These are phyloP conservation scores for Pluvialis apricaria DNA, from an alignment of 2,113 vertebrate genomes.

Conservation along the genomic window DNA sequence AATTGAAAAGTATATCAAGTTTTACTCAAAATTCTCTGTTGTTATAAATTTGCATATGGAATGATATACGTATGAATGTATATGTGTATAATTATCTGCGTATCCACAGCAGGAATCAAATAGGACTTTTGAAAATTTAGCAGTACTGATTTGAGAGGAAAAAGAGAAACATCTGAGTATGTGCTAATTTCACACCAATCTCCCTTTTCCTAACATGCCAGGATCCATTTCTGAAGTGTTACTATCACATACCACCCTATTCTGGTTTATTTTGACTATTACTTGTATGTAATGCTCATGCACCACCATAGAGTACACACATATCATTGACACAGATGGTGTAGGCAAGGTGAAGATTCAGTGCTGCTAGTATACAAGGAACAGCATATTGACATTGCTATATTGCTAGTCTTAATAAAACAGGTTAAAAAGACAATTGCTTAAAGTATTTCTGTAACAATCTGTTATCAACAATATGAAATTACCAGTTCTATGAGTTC, in stretches of 20 bases:
- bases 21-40: not conserved
- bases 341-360: not conserved
- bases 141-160: not conserved
- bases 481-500: not conserved
- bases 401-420: not conserved
- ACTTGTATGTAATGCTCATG: not conserved
- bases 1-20: not conserved
- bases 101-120: not conserved
- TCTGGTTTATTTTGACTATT: not conserved
- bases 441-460: not conserved
- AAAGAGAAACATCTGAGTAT: not conserved
- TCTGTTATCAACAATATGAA: not conserved
- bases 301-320: rapidly evolving
- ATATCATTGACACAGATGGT: not conserved
- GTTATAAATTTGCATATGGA: not conserved
- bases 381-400: too few species aligned
- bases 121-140: not conserved
- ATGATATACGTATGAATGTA: rapidly evolving
- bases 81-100: not conserved
- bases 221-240: not conserved
- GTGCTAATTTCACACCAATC: not conserved
- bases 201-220: not conserved
- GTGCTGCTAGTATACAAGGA: not conserved
- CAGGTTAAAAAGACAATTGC: not conserved
- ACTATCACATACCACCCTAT: not conserved